phyloP scores from a whole-genome alignment of 2,797 vertebrate species.

The Ctenosaura bakeri region DNA sequence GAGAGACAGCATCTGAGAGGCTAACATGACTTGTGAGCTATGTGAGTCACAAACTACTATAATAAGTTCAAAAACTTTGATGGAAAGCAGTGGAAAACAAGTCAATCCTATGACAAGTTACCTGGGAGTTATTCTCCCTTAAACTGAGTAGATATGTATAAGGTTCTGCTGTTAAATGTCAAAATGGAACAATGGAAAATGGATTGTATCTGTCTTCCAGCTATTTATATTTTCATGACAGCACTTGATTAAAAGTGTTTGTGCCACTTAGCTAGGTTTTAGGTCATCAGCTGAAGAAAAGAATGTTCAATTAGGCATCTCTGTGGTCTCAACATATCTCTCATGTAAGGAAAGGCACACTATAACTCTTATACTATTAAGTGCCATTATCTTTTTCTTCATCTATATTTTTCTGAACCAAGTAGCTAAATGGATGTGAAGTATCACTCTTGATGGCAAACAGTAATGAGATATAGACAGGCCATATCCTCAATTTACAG shows the following conservation, averaged over 20 bases:
- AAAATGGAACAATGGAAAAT: neutral
- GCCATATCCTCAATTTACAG: neutral
- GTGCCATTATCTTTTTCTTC: constrained; percentile 12
- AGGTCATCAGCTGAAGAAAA: constrained; percentile 15
- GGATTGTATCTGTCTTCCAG: neutral
- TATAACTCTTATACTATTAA: constrained; percentile 24
- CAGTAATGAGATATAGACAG: neutral
- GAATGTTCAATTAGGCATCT: neutral
- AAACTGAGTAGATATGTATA: neutral
- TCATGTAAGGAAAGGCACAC: neutral
- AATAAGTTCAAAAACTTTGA: neutral
- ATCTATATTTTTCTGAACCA: constrained; percentile 9
- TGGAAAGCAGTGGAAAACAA: neutral
- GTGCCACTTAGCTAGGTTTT: constrained; percentile 11
- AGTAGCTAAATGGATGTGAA: constrained; percentile 18
- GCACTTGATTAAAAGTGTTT: constrained; percentile 16
- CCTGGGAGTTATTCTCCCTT: neutral
- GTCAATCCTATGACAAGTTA: neutral
- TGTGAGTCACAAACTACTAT: neutral
- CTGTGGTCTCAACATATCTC: neutral
- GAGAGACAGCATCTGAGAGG: neutral
- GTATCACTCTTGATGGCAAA: constrained; percentile 8
- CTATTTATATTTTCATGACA: constrained; percentile 28
- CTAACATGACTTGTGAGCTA: neutral
- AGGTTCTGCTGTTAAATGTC: neutral